These are phyloP conservation scores for Urocitellus parryii DNA, from an alignment of 2,113 vertebrate species.

Conservation along the genomic window DNA sequence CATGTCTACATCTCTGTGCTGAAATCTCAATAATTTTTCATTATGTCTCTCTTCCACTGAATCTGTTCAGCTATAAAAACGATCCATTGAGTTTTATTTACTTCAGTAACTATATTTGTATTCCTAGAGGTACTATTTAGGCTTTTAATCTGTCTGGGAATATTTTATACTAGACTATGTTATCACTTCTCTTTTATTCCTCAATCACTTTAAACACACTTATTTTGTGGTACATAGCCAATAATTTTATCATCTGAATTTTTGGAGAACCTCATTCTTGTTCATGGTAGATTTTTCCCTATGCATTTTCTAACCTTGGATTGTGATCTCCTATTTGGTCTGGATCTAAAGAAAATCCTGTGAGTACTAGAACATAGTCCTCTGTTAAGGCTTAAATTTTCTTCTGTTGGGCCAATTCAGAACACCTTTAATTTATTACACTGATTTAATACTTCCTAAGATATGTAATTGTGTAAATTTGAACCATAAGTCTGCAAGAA, in stretches of 20 bases:
- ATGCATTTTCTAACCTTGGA: neutral
- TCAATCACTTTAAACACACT: constrained; percentile 7
- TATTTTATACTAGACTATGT: constrained; percentile 12
- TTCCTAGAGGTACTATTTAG: constrained; percentile 24
- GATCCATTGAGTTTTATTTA: constrained; percentile 4
- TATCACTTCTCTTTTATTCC: constrained; percentile 46
- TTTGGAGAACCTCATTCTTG: constrained; percentile 1
- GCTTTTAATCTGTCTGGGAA: neutral
- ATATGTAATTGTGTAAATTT: constrained; percentile 19
- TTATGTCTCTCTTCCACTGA: neutral
- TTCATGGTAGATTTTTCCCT: neutral
- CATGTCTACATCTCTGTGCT: neutral
- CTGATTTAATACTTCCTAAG: constrained; percentile 1
- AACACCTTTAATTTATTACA: constrained; percentile 14
- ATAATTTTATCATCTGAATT: constrained; percentile 46
- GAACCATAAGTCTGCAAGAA: neutral
- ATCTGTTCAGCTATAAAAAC: constrained; percentile 30
- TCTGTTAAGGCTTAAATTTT: neutral
- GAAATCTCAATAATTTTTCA: constrained; percentile 4
- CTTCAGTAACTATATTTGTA: neutral
- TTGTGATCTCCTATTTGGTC: constrained; percentile 11
- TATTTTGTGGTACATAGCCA: constrained; percentile 35
- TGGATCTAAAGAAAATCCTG: neutral
- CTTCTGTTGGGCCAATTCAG: constrained; percentile 8
- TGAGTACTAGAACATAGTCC: neutral